These are phyloP conservation scores for Pangasius macronema DNA, from an alignment of 2,797 vertebrate species.

Conservation along the genomic window DNA sequence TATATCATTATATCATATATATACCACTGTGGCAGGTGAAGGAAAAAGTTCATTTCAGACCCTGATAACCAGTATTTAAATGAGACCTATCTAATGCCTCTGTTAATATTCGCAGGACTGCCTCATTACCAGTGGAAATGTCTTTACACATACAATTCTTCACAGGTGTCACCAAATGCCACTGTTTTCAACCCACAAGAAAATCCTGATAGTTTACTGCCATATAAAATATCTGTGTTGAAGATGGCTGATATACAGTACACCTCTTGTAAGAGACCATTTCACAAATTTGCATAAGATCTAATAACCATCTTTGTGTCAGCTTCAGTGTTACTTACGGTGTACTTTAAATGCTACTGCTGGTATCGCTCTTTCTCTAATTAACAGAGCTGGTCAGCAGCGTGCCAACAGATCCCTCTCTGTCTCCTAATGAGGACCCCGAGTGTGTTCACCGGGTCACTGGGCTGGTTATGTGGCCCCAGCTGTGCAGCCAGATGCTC, in stretches of 20 bases:
- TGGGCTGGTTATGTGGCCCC: constrained; percentile 25
- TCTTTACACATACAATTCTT: neutral
- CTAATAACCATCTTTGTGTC: neutral
- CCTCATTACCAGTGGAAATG: neutral
- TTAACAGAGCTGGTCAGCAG: constrained; percentile 31
- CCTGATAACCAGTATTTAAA: neutral
- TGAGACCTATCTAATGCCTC: neutral
- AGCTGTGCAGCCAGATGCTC: constrained; percentile 39
- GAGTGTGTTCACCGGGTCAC: constrained; percentile 23
- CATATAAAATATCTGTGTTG: neutral
- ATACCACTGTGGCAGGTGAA: no score
- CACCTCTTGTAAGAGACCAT: no score
- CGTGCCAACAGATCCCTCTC: constrained; percentile 24
- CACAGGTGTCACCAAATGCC: neutral
- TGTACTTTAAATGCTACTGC: constrained; percentile 13
- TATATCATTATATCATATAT: no score
- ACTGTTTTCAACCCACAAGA: neutral
- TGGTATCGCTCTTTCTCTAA: constrained; percentile 18
- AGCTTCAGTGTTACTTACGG: neutral
- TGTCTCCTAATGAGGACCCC: constrained; percentile 34
- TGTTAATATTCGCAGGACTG: neutral
- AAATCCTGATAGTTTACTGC: neutral
- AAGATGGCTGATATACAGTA: neutral
- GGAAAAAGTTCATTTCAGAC: no score
- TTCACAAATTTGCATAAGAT: neutral